Base-by-base conservation (phyloP, 1,140 invertebrate species). In the Drosophila chauvacae region DNA sequence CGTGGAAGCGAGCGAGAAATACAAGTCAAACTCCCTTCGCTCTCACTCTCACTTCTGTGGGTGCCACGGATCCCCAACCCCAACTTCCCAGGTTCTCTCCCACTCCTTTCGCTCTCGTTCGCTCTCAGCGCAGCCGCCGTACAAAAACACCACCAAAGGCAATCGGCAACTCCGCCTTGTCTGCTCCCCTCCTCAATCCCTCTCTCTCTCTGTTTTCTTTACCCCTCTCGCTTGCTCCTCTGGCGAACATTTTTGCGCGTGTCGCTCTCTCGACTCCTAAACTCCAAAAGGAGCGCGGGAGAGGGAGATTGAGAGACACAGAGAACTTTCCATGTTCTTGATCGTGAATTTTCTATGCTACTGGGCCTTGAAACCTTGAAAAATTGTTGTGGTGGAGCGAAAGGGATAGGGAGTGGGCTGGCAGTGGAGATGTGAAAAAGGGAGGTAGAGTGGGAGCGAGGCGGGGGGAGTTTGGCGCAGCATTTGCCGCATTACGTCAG, bases 281-380 rank as follows among this genome's bases (percentile, higher is more conserved):
- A 56, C 55, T 51, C 59, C 59, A 18, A 51, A 44, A 41, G 56
- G 60, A 51, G 44, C 16, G 11, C 20, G 26, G 35, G 48, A 58
- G 55, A 30, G 65, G 14, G 33, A 26, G 51, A 39, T 30, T 41
- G 64, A 60, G 47, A 39, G 59, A 61, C 51, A 1, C 35, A n/a
- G 35, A 56, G 45, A 90, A 91, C 90, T 91, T 91, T 91, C 90
- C 84, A 91, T 90, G 90, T 91, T 91, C 90, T 91, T 90, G 90
- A 91, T 91, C 90, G 81, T 91, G 85, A 91, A 90, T 91, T 90
- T 91, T 91, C 90, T 91, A 91, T 91, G 90, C 88, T 91, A 91
- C 88, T 91, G 87, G 88, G 66, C 88, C 87, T 91, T 90, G 82
- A 90, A 91, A 91, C 82, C 87, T 90, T 82, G 78, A 81, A 91